Evolutionary conservation across 2,113 vertebrate genomes (phyloP).

Genomic region (Oceanodroma tethys): DNA sequence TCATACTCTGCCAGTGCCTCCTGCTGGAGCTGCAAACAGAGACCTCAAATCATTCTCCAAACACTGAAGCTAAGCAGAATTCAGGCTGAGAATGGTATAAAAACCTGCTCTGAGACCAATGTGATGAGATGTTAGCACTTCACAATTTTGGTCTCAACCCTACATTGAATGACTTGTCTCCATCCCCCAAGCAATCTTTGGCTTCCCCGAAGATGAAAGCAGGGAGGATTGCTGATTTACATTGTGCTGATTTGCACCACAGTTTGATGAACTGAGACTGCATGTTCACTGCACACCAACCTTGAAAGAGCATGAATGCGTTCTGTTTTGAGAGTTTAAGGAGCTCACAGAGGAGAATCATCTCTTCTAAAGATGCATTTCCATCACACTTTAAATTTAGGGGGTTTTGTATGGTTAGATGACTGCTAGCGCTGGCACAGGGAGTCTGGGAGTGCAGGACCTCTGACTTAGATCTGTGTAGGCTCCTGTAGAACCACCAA

Average conservation of each 20-base stretch:
- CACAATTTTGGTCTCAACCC: not conserved
- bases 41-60: not conserved
- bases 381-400: not conserved
- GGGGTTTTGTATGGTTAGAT: rapidly evolving
- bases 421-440: not conserved
- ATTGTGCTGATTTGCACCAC: not conserved
- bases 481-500: not conserved
- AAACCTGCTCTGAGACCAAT: not conserved
- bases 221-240: too few species aligned
- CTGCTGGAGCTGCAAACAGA: conserved; percentile 79
- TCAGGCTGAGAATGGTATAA: not conserved
- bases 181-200: not conserved
- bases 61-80: not conserved
- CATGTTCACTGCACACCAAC: not conserved
- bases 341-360: not conserved
- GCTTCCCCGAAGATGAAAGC: not conserved
- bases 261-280: not conserved
- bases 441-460: not conserved
- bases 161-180: too few species aligned
- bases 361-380: not conserved
- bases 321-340: not conserved
- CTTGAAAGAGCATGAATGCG: rapidly evolving
- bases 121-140: too few species aligned
- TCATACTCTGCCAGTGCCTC: conserved; percentile 76
- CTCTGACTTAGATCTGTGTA: not conserved